A percentile compares a stretch with the other conserved stretches of the same genome.
phyloP scores from a whole-genome alignment of 2,888 invertebrate species.

The Clitarchus hookeri region DNA sequence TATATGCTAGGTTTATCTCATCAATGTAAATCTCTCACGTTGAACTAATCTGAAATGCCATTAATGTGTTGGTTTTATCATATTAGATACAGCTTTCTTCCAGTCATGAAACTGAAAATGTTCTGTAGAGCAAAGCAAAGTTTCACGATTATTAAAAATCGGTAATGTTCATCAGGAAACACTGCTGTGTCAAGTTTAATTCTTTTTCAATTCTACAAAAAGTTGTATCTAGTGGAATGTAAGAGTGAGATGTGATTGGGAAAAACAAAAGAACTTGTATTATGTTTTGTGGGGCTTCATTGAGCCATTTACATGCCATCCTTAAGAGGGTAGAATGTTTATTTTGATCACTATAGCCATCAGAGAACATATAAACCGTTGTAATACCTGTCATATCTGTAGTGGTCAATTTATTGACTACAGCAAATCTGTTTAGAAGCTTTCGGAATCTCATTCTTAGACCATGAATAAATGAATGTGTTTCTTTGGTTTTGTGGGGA shows the following conservation, averaged over 20 bases:
- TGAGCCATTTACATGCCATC: background rate
- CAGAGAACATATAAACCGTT: background rate
- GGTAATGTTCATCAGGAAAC: background rate
- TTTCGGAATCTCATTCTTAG: too few species aligned
- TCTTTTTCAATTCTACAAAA: background rate
- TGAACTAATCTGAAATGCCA: background rate
- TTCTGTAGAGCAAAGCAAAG: background rate
- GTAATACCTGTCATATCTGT: background rate
- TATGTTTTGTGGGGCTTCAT: background rate
- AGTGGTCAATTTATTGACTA: too few species aligned
- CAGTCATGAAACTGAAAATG: background rate
- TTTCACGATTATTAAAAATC: background rate
- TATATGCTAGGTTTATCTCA: background rate
- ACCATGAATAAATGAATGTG: too few species aligned
- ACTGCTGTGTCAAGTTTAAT: background rate
- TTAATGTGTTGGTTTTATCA: background rate
- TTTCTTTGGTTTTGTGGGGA: too few species aligned
- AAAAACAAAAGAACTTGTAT: background rate
- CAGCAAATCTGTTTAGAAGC: too few species aligned
- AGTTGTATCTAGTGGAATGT: background rate
- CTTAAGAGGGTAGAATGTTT: background rate
- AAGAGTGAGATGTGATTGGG: background rate
- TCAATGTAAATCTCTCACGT: background rate
- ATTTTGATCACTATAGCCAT: background rate
- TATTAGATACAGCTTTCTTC: background rate